phyloP scores from a whole-genome alignment of 2,113 vertebrate genomes.

The Nerophis ophidion region DNA sequence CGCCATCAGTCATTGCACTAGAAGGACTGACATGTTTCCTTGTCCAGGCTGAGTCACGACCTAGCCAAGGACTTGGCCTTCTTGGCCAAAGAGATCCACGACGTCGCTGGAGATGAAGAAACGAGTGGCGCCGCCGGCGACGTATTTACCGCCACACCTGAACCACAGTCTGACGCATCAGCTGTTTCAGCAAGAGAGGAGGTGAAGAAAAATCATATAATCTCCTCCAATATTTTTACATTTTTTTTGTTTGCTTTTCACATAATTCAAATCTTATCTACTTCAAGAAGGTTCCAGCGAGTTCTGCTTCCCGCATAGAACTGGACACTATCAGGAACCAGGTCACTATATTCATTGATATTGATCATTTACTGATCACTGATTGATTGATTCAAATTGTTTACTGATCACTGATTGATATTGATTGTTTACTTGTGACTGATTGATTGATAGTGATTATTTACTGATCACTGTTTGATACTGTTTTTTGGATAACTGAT shows the following conservation, averaged over 20 bases:
- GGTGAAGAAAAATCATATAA: constrained; percentile 59
- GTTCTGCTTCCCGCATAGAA: constrained; percentile 73
- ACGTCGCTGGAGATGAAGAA: constrained; percentile 89
- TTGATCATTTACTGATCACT: constrained; percentile 4
- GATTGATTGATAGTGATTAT: too few relatives aligned
- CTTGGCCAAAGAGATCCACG: constrained; percentile 90
- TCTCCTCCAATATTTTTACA: neutral
- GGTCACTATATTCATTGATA: constrained; percentile 34
- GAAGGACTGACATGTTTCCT: neutral
- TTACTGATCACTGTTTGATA: too few relatives aligned
- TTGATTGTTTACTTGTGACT: neutral
- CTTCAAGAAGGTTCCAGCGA: constrained; percentile 94
- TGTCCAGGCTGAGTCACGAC: constrained; percentile 89
- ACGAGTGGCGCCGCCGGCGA: constrained; percentile 64
- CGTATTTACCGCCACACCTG: constrained; percentile 37
- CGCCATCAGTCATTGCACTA: too few relatives aligned
- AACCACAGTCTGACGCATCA: constrained; percentile 71
- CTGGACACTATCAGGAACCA: constrained; percentile 89
- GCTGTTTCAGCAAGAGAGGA: constrained; percentile 89
- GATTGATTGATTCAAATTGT: too few relatives aligned
- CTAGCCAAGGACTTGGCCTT: constrained; percentile 95
- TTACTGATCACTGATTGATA: too few relatives aligned
- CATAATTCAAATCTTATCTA: constrained; percentile 92
- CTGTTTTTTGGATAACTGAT: too few relatives aligned
- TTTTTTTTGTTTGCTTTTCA: constrained; percentile 55